Evolutionary conservation across 2,113 vertebrate genomes (phyloP), one percentile per base, ranked within the genome.

Genomic region (Acanthisitta chloris): DNA sequence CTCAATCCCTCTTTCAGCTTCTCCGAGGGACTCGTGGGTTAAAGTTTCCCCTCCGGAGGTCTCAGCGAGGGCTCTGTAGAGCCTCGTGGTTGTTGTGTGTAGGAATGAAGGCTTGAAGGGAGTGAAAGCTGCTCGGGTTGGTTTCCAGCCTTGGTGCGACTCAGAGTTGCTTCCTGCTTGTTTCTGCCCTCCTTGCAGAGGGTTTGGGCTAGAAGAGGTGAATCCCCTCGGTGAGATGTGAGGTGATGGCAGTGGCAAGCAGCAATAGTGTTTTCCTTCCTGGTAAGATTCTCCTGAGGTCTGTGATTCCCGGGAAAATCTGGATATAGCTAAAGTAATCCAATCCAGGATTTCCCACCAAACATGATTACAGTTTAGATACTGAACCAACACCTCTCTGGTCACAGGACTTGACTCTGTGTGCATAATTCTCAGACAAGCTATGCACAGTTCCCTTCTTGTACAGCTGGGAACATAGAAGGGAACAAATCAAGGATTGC

Each of bases 161-260:
- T n/a, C n/a, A n/a, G n/a, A n/a, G n/a, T 33, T 36, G 4, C 8
- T 62, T 82, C 42, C 26, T 69, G 17, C 8, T 31, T 9, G 29
- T 2, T 14, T 66, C 19, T 24, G 8, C 1, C 6, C 16, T 33
- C 3, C 4, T 43, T 24, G 2, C 3, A 2, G 0, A 2, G 11
- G 36, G 29, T 17, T 34, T 16, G 33, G 15, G 48, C 1, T 7
- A 42, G 23, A n/a, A 40, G 20, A 2, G 1, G 2, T 13, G 4
- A 21, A 12, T 49, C 5, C 46, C 4, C 2, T 19, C 3, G 8
- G 0, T 11, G 0, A 7, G 29, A 0, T 2, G 0, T 2, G 54
- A 43, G 46, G 33, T 2, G 42, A 1, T 15, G 1, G 0, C 3
- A 6, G 43, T 2, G 14, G 40, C 7, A 4, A 6, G 40, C 34